phyloP scores from a whole-genome alignment of 2,113 vertebrate genomes.

The Elephas maximus region DNA sequence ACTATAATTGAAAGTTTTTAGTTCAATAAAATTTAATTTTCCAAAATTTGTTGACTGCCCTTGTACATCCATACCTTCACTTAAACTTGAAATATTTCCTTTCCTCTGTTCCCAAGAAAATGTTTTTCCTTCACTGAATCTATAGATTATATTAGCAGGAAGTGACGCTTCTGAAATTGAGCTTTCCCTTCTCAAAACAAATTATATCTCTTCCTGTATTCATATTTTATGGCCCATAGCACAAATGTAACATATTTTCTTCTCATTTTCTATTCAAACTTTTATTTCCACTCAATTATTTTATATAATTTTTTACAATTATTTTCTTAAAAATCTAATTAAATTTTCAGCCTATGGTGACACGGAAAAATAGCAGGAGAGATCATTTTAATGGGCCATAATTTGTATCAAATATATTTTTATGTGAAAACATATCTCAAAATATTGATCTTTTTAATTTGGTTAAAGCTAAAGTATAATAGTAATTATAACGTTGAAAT shows the following conservation, averaged over 20 bases:
- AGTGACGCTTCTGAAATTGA: slow-evolving; percentile 29
- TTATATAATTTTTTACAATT: neutral
- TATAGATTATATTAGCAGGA: slow-evolving; percentile 40
- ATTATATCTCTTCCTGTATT: neutral
- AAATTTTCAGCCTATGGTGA: slow-evolving; percentile 3
- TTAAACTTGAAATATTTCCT: neutral
- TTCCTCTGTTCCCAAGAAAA: neutral
- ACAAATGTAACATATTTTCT: neutral
- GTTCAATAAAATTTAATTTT: slow-evolving; percentile 48
- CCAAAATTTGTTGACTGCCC: neutral
- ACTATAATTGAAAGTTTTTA: neutral
- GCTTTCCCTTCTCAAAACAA: neutral
- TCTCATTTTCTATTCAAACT: neutral
- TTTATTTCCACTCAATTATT: slow-evolving; percentile 25
- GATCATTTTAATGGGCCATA: neutral
- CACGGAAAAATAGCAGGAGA: neutral
- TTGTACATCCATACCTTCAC: neutral
- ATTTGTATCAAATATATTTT: slow-evolving; percentile 20
- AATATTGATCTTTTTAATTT: slow-evolving; percentile 51
- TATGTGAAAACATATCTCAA: neutral
- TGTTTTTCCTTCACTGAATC: neutral
- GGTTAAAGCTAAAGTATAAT: neutral
- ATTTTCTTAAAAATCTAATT: slow-evolving; percentile 42
- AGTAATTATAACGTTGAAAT: neutral
- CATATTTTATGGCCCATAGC: neutral